These are phyloP conservation scores for Thysanoteuthis rhombus DNA, from an alignment of 2,888 invertebrate species.

Conservation along the genomic window DNA sequence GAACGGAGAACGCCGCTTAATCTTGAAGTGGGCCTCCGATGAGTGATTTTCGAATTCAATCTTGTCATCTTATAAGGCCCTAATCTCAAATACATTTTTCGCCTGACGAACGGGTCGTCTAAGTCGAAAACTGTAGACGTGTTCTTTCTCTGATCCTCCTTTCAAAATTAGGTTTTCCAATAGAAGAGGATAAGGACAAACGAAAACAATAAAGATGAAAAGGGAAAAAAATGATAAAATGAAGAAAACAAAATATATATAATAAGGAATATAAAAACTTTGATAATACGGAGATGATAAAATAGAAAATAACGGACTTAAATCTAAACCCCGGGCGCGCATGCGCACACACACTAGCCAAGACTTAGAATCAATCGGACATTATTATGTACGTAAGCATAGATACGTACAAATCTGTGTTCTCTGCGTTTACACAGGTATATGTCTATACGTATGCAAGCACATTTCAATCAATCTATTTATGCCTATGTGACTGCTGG, in stretches of 20 bases:
- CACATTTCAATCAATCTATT: neutral
- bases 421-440: too few relatives aligned
- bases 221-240: neutral
- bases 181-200: neutral
- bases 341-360: neutral
- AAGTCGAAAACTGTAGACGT: neutral
- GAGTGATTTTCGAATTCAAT: conserved; percentile 12
- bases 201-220: neutral
- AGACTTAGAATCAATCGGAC: neutral
- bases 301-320: conserved; percentile 12
- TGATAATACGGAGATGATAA: neutral
- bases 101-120: neutral
- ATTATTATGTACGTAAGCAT: neutral
- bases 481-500: neutral
- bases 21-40: neutral
- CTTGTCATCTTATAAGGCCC: neutral
- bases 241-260: neutral
- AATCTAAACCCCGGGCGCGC: neutral
- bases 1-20: conserved; percentile 12
- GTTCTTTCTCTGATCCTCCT: neutral
- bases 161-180: neutral
- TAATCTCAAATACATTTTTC: neutral
- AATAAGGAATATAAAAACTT: neutral
- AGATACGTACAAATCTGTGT: too few relatives aligned
- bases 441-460: neutral